These are phyloP conservation scores for Ariolimax columbianus DNA, from an alignment of 2,888 invertebrate species.

Conservation along the genomic window DNA sequence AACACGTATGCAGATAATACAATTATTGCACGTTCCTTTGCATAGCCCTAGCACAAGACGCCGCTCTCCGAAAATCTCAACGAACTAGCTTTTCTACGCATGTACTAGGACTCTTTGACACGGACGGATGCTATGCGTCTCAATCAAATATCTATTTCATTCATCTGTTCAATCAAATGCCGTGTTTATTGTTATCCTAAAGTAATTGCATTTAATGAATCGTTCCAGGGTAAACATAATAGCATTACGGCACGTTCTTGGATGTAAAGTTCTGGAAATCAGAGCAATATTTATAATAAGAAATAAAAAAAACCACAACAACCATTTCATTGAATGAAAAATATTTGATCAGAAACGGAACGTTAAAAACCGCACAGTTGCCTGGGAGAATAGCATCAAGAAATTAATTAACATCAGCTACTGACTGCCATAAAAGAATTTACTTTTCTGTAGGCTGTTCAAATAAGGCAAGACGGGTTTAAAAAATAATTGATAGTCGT, in stretches of 20 bases:
- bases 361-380: background rate
- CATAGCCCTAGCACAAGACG: background rate
- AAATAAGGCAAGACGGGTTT: no score
- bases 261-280: slow-evolving; percentile 25
- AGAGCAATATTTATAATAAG: background rate
- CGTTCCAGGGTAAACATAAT: background rate
- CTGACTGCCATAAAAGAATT: background rate
- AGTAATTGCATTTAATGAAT: slow-evolving; percentile 13
- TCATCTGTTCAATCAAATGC: slow-evolving; percentile 15
- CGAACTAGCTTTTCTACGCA: background rate
- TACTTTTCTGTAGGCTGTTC: background rate
- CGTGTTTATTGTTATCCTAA: slow-evolving; percentile 36
- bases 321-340: background rate
- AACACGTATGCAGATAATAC: background rate
- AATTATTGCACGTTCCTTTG: background rate
- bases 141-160: slow-evolving; percentile 32
- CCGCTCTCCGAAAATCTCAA: background rate
- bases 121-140: slow-evolving; percentile 8
- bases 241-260: slow-evolving; percentile 12
- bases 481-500: background rate
- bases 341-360: background rate
- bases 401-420: slow-evolving; percentile 23
- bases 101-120: background rate
- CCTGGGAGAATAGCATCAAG: background rate
- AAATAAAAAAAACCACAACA: background rate